phyloP scores from a whole-genome alignment of 1,140 invertebrate genomes.

The Drosophila prosaltans region DNA sequence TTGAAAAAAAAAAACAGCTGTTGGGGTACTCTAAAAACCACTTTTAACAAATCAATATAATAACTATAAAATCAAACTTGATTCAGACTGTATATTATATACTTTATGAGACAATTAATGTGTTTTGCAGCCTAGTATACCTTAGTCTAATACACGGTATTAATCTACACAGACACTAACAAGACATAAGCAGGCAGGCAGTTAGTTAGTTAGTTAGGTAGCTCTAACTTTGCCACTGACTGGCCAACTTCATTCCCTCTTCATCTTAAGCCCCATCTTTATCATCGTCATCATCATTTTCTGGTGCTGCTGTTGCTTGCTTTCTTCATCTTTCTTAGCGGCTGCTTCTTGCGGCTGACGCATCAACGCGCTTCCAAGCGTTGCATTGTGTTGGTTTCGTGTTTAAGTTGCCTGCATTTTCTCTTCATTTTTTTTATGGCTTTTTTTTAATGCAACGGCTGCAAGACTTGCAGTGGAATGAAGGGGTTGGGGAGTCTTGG shows the following conservation, averaged over 20 bases:
- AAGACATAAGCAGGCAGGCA: slow-evolving; percentile 51
- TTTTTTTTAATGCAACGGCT: slow-evolving; percentile 58
- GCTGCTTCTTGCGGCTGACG: slow-evolving; percentile 23
- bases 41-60: too few species aligned
- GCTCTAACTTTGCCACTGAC: slow-evolving; percentile 15
- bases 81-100: too few species aligned
- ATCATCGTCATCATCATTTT: slow-evolving; percentile 3
- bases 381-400: slow-evolving; percentile 48
- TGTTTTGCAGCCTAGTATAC: neutral
- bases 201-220: slow-evolving; percentile 43
- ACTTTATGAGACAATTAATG: too few species aligned
- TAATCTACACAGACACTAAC: slow-evolving; percentile 22
- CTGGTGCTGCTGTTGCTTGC: slow-evolving; percentile 4
- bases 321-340: neutral
- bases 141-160: neutral
- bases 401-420: slow-evolving; percentile 30
- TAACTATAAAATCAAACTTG: too few species aligned
- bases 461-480: neutral
- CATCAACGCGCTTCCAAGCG: slow-evolving; percentile 61
- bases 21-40: too few species aligned
- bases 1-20: too few species aligned
- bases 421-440: slow-evolving; percentile 53
- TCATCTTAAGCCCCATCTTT: slow-evolving; percentile 1
- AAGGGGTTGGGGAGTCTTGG: neutral
- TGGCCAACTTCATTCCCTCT: slow-evolving; percentile 3